Base-by-base conservation (phyloP, 2,888 invertebrate genomes). In the Meiosimyza decipiens region DNA sequence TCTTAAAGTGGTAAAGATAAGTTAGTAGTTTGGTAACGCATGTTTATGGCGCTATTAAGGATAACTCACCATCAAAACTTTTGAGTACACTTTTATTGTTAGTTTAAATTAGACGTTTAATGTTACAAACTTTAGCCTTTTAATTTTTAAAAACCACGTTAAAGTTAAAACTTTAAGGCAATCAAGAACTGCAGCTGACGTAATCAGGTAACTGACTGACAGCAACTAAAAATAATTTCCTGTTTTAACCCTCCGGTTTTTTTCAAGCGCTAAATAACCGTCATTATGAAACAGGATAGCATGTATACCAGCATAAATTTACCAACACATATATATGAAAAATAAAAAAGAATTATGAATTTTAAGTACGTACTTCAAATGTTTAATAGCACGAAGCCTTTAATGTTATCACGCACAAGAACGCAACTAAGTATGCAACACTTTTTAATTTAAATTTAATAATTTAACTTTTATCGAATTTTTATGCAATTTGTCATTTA, bases 151-250 rank as follows among this genome's bases (percentile, higher is more conserved):
- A 40, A 9, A 40, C 7, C 40, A 40, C 6, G 9, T 40, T 40
- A 40, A 40, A 40, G 9, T 40, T 6, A 9, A 40, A 40, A 40
- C 9, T 40, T 40, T 40, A 40, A 40, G 40, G 4, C 40, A 40
- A 9, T 2, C 40, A 40, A 40, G 40, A 40, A 40, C 40, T 40
- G 40, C 40, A 9, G 40, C 18, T 57, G 57, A 57, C 57, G 57
- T 57, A 57, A 57, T 28, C 57, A 57, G 57, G 57, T 57, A 5
- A 28, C 22, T 57, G 57, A 57, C 57, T 13, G 13, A 40, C 40
- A 40, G 1, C 13, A 57, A 22, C 13, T 57, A 3, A 22, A 22
- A 57, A 57, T 22, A 28, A 57, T 57, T 57, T 57, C 13, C 11
- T 28, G 57, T 40, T 40, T 40, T 13, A 22, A 28, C 13, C 57